Percentiles rank a stretch among this genome's conserved stretches.
Evolutionary conservation across 1,140 invertebrate genomes (phyloP).

Genomic region (Heliothis virescens): DNA sequence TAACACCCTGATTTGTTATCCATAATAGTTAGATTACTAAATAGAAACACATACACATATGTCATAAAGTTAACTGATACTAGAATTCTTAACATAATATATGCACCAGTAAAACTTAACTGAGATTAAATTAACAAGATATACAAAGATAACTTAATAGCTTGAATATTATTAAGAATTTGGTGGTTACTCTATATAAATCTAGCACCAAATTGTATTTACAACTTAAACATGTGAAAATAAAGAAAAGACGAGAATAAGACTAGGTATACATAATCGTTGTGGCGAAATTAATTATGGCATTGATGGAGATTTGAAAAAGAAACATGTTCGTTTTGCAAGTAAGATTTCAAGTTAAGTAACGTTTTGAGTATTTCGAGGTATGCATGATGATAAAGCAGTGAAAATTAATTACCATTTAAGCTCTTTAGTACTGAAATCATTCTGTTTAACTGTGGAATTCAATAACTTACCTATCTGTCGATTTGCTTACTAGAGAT

Average conservation of each 20-base stretch:
- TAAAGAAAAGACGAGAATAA: slow-evolving; percentile 60
- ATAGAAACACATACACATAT: not conserved
- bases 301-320: slow-evolving; percentile 28
- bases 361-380: too few species aligned
- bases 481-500: too few species aligned
- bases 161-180: slow-evolving; percentile 23
- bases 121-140: slow-evolving; percentile 41
- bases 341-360: too few species aligned
- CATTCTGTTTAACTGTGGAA: too few species aligned
- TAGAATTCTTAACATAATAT: slow-evolving; percentile 13
- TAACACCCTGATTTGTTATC: not conserved
- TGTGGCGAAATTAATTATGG: slow-evolving; percentile 61
- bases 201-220: slow-evolving; percentile 60
- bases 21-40: not conserved
- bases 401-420: too few species aligned
- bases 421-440: too few species aligned
- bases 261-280: slow-evolving; percentile 63
- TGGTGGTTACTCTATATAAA: slow-evolving; percentile 34
- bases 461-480: too few species aligned
- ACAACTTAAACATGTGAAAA: slow-evolving; percentile 55
- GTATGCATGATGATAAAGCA: too few species aligned
- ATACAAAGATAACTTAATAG: slow-evolving; percentile 43
- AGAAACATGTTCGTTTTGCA: too few species aligned
- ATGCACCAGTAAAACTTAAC: slow-evolving; percentile 40
- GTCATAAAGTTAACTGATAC: slow-evolving; percentile 3